phyloP scores from a whole-genome alignment of 2,113 vertebrate genomes.

The Monopterus albus region DNA sequence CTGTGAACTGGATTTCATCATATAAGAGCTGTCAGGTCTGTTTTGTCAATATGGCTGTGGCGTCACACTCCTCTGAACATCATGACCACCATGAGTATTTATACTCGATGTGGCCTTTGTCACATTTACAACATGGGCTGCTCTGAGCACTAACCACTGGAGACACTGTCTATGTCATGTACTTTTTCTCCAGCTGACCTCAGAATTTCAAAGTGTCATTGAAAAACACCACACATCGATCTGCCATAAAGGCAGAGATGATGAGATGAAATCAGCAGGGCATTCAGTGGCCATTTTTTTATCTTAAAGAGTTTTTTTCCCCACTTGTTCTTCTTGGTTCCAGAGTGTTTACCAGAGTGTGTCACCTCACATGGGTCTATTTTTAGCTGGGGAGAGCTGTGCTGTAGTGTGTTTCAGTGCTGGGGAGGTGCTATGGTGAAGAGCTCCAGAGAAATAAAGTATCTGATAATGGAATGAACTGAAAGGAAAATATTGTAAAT shows the following conservation, averaged over 20 bases:
- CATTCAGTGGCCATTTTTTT: constrained; percentile 19
- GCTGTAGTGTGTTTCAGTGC: constrained; percentile 46
- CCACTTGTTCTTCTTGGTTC: constrained; percentile 38
- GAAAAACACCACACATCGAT: constrained; percentile 6
- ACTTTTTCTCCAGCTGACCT: constrained; percentile 47
- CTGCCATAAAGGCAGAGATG: constrained; percentile 35
- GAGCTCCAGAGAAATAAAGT: constrained; percentile 47
- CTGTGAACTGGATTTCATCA: not conserved
- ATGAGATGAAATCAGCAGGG: constrained; percentile 42
- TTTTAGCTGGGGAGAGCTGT: constrained; percentile 70
- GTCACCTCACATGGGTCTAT: constrained; percentile 78
- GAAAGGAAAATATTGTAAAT: constrained; percentile 44
- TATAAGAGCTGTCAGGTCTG: constrained; percentile 4
- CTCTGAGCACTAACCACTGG: constrained; percentile 15
- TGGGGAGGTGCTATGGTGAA: constrained; percentile 42
- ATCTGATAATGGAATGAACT: constrained; percentile 31
- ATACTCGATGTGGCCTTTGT: constrained; percentile 57
- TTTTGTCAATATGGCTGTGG: constrained; percentile 36
- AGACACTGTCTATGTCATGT: constrained; percentile 12
- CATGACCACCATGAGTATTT: constrained; percentile 60
- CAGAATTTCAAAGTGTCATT: constrained; percentile 40
- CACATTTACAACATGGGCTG: constrained; percentile 49
- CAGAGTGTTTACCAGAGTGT: constrained; percentile 68
- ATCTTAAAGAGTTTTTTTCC: constrained; percentile 23
- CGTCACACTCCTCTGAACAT: constrained; percentile 39